A percentile compares a stretch with the other conserved stretches of the same genome.
Evolutionary conservation across 1,140 invertebrate genomes (phyloP).

Genomic region (Marisa cornuarietis): DNA sequence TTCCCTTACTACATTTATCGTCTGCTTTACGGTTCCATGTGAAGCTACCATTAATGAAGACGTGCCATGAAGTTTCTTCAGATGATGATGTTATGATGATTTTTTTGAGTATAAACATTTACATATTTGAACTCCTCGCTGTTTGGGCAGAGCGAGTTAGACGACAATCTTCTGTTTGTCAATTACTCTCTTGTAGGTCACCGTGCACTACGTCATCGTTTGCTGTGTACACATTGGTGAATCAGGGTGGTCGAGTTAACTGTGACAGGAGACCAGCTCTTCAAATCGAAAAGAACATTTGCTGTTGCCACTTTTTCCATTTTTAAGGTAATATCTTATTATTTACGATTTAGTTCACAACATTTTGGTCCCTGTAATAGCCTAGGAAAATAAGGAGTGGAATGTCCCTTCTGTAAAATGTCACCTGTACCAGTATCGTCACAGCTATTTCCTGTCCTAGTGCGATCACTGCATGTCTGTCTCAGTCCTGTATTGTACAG

Average conservation of each 20-base stretch:
- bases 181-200: too few relatives aligned
- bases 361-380: neutral
- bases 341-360: neutral
- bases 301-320: neutral
- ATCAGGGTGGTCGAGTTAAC: neutral
- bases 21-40: too few relatives aligned
- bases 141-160: too few relatives aligned
- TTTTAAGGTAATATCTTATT: neutral
- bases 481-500: too few relatives aligned
- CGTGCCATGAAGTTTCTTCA: too few relatives aligned
- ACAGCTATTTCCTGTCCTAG: neutral
- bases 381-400: too few relatives aligned
- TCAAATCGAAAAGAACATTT: neutral
- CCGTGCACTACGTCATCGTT: neutral
- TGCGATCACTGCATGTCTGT: neutral
- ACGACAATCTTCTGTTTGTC: too few relatives aligned
- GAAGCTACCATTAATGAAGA: too few relatives aligned
- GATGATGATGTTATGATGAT: too few relatives aligned
- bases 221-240: conserved; percentile 5
- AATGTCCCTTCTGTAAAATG: neutral
- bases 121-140: too few relatives aligned
- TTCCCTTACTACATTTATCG: too few relatives aligned
- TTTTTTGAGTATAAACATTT: too few relatives aligned
- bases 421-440: neutral
- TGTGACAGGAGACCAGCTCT: neutral